phyloP scores from a whole-genome alignment of 2,888 invertebrate genomes.

The Cetonia aurata region DNA sequence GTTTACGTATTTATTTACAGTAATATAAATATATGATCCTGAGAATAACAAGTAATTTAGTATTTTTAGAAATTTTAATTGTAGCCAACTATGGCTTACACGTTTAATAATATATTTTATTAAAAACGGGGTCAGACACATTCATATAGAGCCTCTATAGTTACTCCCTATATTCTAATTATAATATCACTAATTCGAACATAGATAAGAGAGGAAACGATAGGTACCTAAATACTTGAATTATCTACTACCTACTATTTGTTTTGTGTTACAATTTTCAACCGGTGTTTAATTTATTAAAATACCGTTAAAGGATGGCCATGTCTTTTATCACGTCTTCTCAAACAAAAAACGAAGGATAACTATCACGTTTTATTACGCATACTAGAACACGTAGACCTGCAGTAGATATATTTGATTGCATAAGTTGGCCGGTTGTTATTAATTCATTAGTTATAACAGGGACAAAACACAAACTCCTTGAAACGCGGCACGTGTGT shows the following conservation, averaged over 20 bases:
- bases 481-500: conserved; percentile 33
- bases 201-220: conserved; percentile 2
- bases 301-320: conserved; percentile 12
- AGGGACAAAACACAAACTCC: conserved; percentile 19
- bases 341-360: conserved; percentile 12
- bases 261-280: conserved; percentile 3
- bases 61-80: too few species aligned
- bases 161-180: not conserved
- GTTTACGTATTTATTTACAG: too few species aligned
- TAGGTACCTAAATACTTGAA: conserved; percentile 10
- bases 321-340: conserved; percentile 16
- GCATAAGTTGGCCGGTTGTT: conserved; percentile 25
- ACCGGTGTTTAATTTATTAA: conserved; percentile 15
- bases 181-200: not conserved
- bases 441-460: conserved; percentile 10
- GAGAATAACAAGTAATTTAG: too few species aligned
- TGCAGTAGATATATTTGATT: conserved; percentile 15
- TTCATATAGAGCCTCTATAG: too few species aligned
- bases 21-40: too few species aligned
- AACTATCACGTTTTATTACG: conserved; percentile 24
- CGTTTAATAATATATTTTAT: too few species aligned
- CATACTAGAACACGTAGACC: conserved; percentile 13
- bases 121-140: too few species aligned
- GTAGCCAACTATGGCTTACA: too few species aligned
- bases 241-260: not conserved